A percentile compares a stretch with the other conserved stretches of the same genome.
Conservation (phyloP, 2,113 vertebrate genomes). For the Delphinus delphis region DNA sequence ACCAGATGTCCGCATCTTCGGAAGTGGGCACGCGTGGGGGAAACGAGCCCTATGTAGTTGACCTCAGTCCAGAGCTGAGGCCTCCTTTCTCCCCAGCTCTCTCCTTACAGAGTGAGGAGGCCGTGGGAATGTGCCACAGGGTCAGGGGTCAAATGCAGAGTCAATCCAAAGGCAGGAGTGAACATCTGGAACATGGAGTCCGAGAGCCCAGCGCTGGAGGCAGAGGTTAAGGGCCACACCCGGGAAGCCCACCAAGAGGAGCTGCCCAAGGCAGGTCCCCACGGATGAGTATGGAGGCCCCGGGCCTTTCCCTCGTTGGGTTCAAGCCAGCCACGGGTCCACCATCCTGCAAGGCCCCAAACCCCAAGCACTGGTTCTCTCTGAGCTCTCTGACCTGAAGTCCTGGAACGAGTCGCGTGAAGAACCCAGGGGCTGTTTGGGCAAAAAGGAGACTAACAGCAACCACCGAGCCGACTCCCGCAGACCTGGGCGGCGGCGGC, state of each 20-base stretch:
- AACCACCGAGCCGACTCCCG: neutral
- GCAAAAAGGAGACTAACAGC: constrained; percentile 17
- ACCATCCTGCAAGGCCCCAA: neutral
- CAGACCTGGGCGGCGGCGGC: neutral
- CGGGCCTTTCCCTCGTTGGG: neutral
- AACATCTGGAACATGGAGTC: neutral
- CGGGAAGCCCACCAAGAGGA: neutral
- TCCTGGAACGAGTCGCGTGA: neutral
- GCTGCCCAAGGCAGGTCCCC: neutral
- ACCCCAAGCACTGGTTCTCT: neutral
- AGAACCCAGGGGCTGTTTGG: neutral
- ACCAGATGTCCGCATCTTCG: neutral
- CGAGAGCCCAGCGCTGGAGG: neutral
- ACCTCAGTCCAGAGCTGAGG: neutral
- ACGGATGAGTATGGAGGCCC: neutral
- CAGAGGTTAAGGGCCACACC: neutral
- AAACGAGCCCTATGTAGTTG: accelerated
- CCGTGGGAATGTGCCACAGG: neutral
- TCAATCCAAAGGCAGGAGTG: constrained; percentile 20
- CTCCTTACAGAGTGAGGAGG: neutral
- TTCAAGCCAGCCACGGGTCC: neutral
- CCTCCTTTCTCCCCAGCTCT: neutral
- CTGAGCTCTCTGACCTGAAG: neutral
- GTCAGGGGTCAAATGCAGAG: neutral
- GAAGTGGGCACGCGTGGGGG: neutral